Evolutionary conservation across 2,113 vertebrate species (phyloP).

Genomic region (Scomber japonicus): DNA sequence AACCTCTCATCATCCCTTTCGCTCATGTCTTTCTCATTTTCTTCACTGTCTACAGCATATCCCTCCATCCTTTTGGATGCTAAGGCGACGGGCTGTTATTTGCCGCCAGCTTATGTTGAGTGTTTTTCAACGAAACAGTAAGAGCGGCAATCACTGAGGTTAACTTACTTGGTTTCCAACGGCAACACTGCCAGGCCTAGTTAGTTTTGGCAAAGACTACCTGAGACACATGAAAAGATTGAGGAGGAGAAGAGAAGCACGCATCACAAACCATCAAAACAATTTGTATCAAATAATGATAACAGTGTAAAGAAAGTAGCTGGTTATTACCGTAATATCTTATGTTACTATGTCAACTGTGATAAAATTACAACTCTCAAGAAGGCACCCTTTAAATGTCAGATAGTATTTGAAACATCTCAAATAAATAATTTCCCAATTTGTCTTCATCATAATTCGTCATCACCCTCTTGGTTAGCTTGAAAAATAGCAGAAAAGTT

Average conservation of each 20-base stretch:
- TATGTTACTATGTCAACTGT: background rate
- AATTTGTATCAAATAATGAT: background rate
- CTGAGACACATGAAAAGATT: slow-evolving; percentile 11
- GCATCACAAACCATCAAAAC: background rate
- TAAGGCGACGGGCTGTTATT: slow-evolving; percentile 49
- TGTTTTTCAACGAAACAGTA: slow-evolving; percentile 51
- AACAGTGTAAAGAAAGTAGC: no score
- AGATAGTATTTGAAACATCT: background rate
- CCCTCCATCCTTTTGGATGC: slow-evolving; percentile 20
- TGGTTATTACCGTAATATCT: no score
- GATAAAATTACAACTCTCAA: background rate
- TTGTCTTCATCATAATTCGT: background rate
- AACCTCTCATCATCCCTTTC: background rate
- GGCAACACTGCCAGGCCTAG: slow-evolving; percentile 38
- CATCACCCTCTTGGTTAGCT: background rate
- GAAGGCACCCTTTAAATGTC: background rate
- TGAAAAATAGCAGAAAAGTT: background rate
- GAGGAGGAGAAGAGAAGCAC: background rate
- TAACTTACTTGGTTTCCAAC: slow-evolving; percentile 48
- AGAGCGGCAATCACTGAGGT: slow-evolving; percentile 10
- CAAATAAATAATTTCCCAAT: background rate
- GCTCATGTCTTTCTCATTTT: slow-evolving; percentile 24
- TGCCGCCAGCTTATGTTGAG: slow-evolving; percentile 52
- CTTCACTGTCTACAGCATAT: background rate
- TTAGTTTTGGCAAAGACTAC: slow-evolving; percentile 25